Base-by-base conservation (phyloP, 1,140 invertebrate species). In the Rhagoletis zephyria region DNA sequence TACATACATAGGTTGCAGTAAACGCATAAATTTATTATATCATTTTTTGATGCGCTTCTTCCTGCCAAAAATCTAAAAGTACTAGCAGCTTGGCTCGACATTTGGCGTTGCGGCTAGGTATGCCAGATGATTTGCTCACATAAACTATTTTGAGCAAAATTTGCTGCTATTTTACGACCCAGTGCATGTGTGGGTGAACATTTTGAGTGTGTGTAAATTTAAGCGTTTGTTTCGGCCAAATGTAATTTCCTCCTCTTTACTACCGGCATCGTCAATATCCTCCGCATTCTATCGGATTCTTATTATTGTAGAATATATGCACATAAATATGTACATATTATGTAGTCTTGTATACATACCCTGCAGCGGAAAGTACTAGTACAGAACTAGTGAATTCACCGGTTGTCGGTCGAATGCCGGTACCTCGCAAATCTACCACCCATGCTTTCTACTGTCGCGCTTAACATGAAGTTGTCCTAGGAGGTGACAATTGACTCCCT, bases 11-110 rank as follows among this genome's bases (percentile, higher is more conserved):
- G 9, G 42, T 74, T 42, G 70, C 70, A 74, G 9, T 74, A 81
- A 45, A 81, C 74, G 74, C 74, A 81, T 81, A 81, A 81, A 81
- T 81, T 77, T 81, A 81, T 81, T 81, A 77, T 77, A 81, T 45
- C 42, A 81, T 81, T 81, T 81, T 81, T 81, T 81, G 74, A 81
- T 81, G 74, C 48, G 74, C n/a, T 81, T 81, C 74, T 81, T 81
- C 74, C 74, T 81, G 74, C 74, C 74, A 81, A 81, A 81, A 81
- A 81, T 81, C 74, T 45, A 81, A 77, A 77, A 19, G 65, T 30
- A 30, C 51, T 7, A 7, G 12, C 12, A 63, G n/a, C 61, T 63
- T 81, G 74, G 74, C 74, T 56, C 16, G 74, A 19, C n/a, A 5
- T 16, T 56, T 12, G 74, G n/a, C 74, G 64, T 10, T 30, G n/a